Evolutionary conservation across 2,797 vertebrate genomes (phyloP).

Genomic region (Vespertilio murinus): DNA sequence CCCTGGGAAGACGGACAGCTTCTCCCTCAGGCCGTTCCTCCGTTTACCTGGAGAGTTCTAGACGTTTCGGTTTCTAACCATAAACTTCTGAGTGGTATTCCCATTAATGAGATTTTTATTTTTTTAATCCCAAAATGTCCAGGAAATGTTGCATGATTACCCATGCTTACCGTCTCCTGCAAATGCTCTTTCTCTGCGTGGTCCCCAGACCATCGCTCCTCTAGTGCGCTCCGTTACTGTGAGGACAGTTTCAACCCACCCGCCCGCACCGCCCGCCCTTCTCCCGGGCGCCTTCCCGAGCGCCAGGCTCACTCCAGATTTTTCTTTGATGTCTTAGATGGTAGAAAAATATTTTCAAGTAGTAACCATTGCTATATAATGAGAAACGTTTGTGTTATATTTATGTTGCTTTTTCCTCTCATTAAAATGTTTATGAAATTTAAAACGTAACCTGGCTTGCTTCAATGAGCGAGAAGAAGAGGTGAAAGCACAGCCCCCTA

Average conservation of each 20-base stretch:
- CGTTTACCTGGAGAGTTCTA: constrained; percentile 16
- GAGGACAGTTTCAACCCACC: background rate
- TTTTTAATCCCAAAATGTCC: background rate
- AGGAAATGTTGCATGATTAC: background rate
- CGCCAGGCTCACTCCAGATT: constrained; percentile 64
- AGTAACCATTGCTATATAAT: constrained; percentile 63
- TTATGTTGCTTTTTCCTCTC: background rate
- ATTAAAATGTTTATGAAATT: background rate
- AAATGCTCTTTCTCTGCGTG: background rate
- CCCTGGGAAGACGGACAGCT: background rate
- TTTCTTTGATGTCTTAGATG: constrained; percentile 9
- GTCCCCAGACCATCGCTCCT: background rate
- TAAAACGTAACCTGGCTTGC: constrained; percentile 21
- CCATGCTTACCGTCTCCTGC: background rate
- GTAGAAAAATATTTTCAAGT: background rate
- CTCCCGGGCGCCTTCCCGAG: constrained; percentile 61
- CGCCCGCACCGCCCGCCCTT: constrained; percentile 14
- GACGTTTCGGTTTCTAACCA: background rate
- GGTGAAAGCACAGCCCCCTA: background rate
- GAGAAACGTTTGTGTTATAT: constrained; percentile 57
- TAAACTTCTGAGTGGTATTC: background rate
- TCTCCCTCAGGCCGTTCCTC: background rate
- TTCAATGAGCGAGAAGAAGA: background rate
- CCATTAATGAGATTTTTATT: background rate
- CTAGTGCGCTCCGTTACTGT: background rate